Conservation (phyloP, 2,888 invertebrate species). For the Drosophila koepferae region DNA sequence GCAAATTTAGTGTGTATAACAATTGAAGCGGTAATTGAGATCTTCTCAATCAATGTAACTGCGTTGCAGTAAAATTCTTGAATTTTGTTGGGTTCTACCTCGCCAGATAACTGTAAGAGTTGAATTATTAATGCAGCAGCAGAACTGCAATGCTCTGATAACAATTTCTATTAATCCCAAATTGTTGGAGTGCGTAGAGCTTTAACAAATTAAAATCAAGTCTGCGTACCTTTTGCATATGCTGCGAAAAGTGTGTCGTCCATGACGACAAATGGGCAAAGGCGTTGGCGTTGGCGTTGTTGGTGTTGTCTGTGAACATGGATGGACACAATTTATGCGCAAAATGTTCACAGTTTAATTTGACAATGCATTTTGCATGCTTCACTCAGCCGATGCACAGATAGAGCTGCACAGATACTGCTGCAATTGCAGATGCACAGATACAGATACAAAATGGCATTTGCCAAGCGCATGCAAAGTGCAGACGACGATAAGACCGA, state of each 20-base stretch:
- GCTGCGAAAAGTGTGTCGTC: neutral
- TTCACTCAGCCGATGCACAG: conserved; percentile 28
- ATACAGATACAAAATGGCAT: conserved; percentile 23
- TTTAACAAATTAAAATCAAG: conserved; percentile 15
- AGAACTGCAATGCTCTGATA: conserved; percentile 10
- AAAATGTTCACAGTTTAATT: conserved; percentile 58
- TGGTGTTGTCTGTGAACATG: conserved; percentile 9
- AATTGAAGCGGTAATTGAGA: neutral
- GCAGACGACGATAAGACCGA: conserved; percentile 29
- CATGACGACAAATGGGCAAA: neutral
- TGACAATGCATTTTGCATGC: conserved; percentile 53
- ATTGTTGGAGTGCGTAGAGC: neutral
- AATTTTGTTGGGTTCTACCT: no score
- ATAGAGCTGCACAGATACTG: conserved; percentile 18
- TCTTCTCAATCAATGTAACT: neutral
- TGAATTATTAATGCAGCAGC: conserved; percentile 1
- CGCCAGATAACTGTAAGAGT: neutral
- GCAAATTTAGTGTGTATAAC: no score
- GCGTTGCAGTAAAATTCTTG: neutral
- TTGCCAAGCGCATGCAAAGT: conserved; percentile 18
- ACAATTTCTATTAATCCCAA: conserved; percentile 1
- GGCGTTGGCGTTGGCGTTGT: neutral
- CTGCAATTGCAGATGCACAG: conserved; percentile 12
- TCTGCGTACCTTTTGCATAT: conserved; percentile 11
- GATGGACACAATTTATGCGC: conserved; percentile 45